Evolutionary conservation across 2,797 vertebrate genomes (phyloP).

Genomic region (Bryconaethiops microstoma): DNA sequence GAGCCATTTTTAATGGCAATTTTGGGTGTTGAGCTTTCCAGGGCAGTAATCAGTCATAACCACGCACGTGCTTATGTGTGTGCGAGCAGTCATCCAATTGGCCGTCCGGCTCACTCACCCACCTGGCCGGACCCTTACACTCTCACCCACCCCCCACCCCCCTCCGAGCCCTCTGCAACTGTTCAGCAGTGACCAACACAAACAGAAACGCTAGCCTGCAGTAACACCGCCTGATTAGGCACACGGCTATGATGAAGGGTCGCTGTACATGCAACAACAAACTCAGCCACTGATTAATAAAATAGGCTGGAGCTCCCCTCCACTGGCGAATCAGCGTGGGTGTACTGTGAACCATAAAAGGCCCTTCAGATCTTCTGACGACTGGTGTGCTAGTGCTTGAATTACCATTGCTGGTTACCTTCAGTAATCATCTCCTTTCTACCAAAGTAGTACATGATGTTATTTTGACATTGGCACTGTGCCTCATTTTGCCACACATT

Average conservation of each 20-base stretch:
- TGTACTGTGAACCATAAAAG: conserved; percentile 20
- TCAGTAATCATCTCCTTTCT: not conserved
- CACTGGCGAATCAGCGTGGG: not conserved
- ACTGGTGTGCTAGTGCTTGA: not conserved
- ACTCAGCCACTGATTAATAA: conserved; percentile 63
- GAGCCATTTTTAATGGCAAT: conserved; percentile 37
- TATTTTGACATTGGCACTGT: not conserved
- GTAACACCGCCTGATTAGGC: conserved; percentile 58
- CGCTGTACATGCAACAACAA: conserved; percentile 66
- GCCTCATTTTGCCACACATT: not conserved
- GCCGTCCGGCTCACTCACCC: conserved; percentile 27
- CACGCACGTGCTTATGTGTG: conserved; percentile 25
- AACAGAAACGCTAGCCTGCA: conserved; percentile 60
- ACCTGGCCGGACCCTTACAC: conserved; percentile 27
- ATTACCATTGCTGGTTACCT: not conserved
- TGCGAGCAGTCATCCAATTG: conserved; percentile 11
- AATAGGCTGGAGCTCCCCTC: conserved; percentile 37
- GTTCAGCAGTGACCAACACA: conserved; percentile 51
- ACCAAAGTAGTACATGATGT: not conserved
- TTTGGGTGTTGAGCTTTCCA: conserved; percentile 7
- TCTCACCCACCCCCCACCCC: not conserved
- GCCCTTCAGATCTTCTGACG: conserved; percentile 15
- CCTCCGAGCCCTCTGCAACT: conserved; percentile 27
- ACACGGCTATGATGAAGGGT: conserved; percentile 64
- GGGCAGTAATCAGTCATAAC: conserved; percentile 44